These are phyloP conservation scores for Esox niger DNA, from an alignment of 2,113 vertebrate genomes.

Conservation along the genomic window DNA sequence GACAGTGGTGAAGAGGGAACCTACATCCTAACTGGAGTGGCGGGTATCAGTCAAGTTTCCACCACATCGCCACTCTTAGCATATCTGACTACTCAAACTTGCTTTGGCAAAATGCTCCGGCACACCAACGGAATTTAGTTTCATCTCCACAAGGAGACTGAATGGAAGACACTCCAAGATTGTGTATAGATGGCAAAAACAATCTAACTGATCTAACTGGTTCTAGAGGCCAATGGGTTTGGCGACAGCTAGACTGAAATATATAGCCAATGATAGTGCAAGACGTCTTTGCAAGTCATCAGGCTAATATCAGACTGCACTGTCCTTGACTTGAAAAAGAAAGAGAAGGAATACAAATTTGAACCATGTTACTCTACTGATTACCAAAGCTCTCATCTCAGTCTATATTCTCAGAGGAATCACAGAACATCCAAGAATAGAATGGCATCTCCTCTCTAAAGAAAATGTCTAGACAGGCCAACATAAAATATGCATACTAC, in stretches of 20 bases:
- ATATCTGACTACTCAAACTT: too few relatives aligned
- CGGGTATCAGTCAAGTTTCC: not conserved
- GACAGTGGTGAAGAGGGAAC: not conserved
- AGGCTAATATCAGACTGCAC: too few relatives aligned
- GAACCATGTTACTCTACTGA: slow-evolving; percentile 6
- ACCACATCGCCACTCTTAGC: slow-evolving; percentile 3
- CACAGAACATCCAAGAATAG: not conserved
- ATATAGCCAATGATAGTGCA: too few relatives aligned
- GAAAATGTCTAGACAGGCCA: not conserved
- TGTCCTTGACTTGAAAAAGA: slow-evolving; percentile 4
- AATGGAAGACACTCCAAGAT: too few relatives aligned
- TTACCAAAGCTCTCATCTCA: not conserved
- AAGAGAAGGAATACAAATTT: not conserved
- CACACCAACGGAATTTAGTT: too few relatives aligned
- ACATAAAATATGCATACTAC: not conserved
- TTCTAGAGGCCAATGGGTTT: too few relatives aligned
- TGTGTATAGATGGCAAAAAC: too few relatives aligned
- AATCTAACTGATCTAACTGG: too few relatives aligned
- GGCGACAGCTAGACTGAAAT: too few relatives aligned
- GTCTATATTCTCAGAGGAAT: not conserved
- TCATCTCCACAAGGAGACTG: too few relatives aligned
- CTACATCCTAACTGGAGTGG: not conserved
- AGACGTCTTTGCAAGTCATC: too few relatives aligned
- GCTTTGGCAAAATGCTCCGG: too few relatives aligned
- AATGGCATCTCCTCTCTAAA: not conserved